Percentiles rank a stretch among this genome's conserved stretches.
Evolutionary conservation across 1,140 invertebrate genomes (phyloP).

Genomic region (Macrobrachium nipponense): DNA sequence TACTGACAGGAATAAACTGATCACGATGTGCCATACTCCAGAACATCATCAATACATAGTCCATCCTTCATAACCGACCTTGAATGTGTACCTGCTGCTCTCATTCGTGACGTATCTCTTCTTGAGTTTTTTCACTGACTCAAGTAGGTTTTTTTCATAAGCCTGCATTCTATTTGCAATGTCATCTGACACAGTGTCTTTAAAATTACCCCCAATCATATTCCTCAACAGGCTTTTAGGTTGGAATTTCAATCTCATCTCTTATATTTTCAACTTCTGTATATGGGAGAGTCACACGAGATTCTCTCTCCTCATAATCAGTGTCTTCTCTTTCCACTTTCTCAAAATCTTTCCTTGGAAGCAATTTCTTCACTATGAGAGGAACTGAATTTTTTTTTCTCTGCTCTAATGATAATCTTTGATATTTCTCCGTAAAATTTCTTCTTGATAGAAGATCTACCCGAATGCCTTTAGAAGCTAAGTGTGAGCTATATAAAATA

Average conservation of each 20-base stretch:
- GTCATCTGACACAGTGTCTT: conserved; percentile 8
- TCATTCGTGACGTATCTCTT: not conserved
- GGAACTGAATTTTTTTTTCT: not conserved
- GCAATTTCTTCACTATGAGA: not conserved
- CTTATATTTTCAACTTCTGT: not conserved
- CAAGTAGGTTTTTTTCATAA: conserved; percentile 35
- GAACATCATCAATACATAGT: too few species aligned
- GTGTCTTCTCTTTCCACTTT: not conserved
- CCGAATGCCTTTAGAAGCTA: not conserved
- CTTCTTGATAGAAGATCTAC: not conserved
- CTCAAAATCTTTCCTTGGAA: not conserved
- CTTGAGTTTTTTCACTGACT: not conserved
- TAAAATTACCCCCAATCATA: not conserved
- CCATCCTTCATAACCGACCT: not conserved
- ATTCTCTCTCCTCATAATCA: not conserved
- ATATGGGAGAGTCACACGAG: not conserved
- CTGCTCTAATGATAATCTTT: not conserved
- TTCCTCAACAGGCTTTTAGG: not conserved
- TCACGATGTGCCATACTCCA: conserved; percentile 79
- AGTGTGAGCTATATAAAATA: conserved; percentile 4
- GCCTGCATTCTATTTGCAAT: conserved; percentile 45
- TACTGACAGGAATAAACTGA: conserved; percentile 74
- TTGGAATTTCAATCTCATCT: not conserved
- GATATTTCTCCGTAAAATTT: not conserved
- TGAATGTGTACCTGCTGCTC: not conserved